Evolutionary conservation across 2,113 vertebrate genomes (phyloP).

Genomic region (Crotalus horridus): DNA sequence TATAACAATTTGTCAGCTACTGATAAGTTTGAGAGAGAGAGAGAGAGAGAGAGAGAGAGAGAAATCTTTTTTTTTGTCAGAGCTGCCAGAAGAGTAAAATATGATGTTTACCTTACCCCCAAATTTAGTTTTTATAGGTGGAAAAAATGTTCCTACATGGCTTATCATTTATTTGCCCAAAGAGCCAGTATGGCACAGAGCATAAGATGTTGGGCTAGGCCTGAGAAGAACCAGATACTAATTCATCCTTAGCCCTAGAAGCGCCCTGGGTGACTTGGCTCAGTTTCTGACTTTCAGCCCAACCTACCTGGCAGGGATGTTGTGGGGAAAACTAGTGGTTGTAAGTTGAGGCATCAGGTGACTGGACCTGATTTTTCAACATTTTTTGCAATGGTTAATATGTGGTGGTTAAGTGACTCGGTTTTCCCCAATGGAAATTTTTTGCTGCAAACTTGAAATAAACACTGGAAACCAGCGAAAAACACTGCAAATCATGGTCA

Average conservation of each 20-base stretch:
- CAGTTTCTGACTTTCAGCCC: not conserved
- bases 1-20: not conserved
- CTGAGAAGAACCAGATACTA: not conserved
- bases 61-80: not conserved
- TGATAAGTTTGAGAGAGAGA: not conserved
- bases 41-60: not conserved
- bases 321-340: not conserved
- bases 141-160: not conserved
- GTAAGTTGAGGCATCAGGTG: not conserved
- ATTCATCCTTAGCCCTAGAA: not conserved
- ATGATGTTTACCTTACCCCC: not conserved
- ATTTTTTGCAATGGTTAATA: not conserved
- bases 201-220: not conserved
- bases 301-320: not conserved
- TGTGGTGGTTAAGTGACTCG: not conserved
- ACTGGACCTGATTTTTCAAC: not conserved
- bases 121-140: not conserved
- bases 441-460: not conserved
- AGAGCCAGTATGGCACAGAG: not conserved
- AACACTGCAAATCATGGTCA: not conserved
- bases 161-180: not conserved
- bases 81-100: not conserved
- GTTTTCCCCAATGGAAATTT: not conserved
- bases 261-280: not conserved
- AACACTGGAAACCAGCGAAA: not conserved